Percentiles rank a stretch among this genome's conserved stretches.
Evolutionary conservation across 92 coral and sea anemone species (phyloP).

Genomic region (Scolanthus callimorphus): DNA sequence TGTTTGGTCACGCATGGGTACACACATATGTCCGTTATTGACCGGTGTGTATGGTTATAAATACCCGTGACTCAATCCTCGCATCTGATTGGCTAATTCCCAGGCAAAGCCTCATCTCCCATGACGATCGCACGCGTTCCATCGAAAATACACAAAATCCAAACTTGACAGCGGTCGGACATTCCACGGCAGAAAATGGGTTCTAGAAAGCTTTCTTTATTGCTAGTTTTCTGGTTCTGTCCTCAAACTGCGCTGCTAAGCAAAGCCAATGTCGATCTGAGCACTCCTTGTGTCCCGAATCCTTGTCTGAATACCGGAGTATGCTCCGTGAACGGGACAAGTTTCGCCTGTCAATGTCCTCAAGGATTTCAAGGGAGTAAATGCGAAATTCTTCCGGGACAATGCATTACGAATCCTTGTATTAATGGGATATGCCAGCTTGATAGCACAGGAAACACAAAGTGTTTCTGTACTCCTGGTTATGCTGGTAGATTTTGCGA

Average conservation of each 20-base stretch:
- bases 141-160: slow-evolving; percentile 6
- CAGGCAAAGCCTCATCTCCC: slow-evolving; percentile 26
- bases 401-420: slow-evolving; percentile 72
- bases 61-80: neutral
- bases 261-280: slow-evolving; percentile 7
- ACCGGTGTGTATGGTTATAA: neutral
- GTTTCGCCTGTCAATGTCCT: slow-evolving; percentile 71
- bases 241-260: neutral
- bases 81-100: slow-evolving; percentile 19
- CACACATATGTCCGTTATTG: slow-evolving; percentile 11
- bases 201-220: neutral
- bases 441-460: slow-evolving; percentile 45
- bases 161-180: slow-evolving; percentile 5
- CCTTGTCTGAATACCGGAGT: slow-evolving; percentile 89
- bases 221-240: neutral
- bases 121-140: slow-evolving; percentile 49
- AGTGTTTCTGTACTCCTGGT: slow-evolving; percentile 82
- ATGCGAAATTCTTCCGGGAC: slow-evolving; percentile 60
- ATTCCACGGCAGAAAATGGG: slow-evolving; percentile 2
- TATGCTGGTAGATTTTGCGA: slow-evolving; percentile 81
- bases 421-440: slow-evolving; percentile 67
- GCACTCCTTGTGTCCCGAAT: slow-evolving; percentile 72
- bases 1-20: slow-evolving; percentile 1
- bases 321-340: slow-evolving; percentile 64
- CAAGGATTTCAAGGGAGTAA: slow-evolving; percentile 69